Percentiles rank a stretch among this genome's conserved stretches.
Evolutionary conservation across 1,140 invertebrate species (phyloP).

Genomic region (Euura saliciscinereae): DNA sequence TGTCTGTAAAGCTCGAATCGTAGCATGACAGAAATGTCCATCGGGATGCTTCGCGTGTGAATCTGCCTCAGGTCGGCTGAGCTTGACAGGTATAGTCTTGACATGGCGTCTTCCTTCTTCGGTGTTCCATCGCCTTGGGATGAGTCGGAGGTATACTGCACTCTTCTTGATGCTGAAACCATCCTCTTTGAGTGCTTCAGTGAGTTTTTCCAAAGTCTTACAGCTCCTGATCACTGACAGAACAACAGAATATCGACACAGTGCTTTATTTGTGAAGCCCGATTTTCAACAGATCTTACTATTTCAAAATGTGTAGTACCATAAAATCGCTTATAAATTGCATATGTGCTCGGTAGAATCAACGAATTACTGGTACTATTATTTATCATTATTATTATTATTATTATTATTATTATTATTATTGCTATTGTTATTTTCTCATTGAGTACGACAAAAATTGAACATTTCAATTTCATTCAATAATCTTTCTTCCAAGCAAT

Average conservation of each 20-base stretch:
- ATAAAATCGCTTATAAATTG: neutral
- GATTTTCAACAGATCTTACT: neutral
- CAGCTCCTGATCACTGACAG: constrained; percentile 31
- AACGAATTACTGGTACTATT: neutral
- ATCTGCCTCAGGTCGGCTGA: constrained; percentile 30
- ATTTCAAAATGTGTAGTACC: neutral
- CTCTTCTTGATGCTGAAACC: constrained; percentile 41
- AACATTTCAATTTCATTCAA: neutral
- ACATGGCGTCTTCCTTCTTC: constrained; percentile 31
- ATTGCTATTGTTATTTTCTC: neutral
- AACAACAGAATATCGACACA: neutral
- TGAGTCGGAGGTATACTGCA: constrained; percentile 41
- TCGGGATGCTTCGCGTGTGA: constrained; percentile 31
- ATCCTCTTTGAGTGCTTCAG: constrained; percentile 35
- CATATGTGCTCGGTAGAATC: neutral
- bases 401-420: too few relatives aligned
- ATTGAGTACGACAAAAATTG: neutral
- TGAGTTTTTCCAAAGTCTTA: constrained; percentile 33
- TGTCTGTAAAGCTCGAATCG: constrained; percentile 21
- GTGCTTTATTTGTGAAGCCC: neutral
- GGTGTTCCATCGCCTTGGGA: constrained; percentile 30
- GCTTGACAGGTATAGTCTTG: constrained; percentile 31
- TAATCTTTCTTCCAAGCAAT: neutral
- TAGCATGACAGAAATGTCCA: constrained; percentile 27
- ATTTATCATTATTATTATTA: too few relatives aligned